Base-by-base conservation (phyloP, 2,113 vertebrate genomes). In the Oncorhynchus keta region DNA sequence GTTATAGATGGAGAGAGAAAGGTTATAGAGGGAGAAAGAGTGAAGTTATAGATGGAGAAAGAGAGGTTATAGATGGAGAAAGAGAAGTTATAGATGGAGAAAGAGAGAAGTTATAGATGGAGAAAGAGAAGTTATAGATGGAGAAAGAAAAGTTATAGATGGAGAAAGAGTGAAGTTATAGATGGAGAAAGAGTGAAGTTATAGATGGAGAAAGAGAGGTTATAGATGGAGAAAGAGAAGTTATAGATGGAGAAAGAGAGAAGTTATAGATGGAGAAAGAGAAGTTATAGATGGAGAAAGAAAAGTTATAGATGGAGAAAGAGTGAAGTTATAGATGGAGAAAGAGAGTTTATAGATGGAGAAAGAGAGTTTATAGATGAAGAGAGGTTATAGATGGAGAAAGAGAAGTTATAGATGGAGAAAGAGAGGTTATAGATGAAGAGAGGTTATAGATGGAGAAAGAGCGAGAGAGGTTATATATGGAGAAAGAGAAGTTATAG, bases 401-500 rank as follows among this genome's bases (percentile, higher is more conserved):
- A 68, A 8, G 75, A 65, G 5, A 32, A 3, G 30, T 32, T 32
- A 32, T 32, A 32, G 30, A 32, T 32, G 5, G 22, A 35, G 79
- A 85, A 2, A 68, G 66, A 35, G 5, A 22, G 3, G 66, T 18
- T 16, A 18, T 13, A 68, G 16, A 20, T 13, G 24, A 18, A 35
- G 32, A 39, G 0, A 68, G 67, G 48, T 55, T 76, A 72, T 81
- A 48, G 59, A 14, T 70, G 77, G 70, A 59, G 61, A 72, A 70
- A 55, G 64, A 13, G 66, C 72, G 74, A 55, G 64, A 13, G 66
- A 73, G 74, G 16, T 26, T 16, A 18, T 28, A 68, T 16, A 35
- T 14, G 11, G 67, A 51, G 61, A 71, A 3, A 6, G 30, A 30
- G 0, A 30, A 4, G 30, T 32, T 32, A 32, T 6, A 32, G 32